Evolutionary conservation across 2,113 vertebrate species (phyloP), one percentile per base, ranked within the genome.

Genomic region (Coryphaenoides rupestris): DNA sequence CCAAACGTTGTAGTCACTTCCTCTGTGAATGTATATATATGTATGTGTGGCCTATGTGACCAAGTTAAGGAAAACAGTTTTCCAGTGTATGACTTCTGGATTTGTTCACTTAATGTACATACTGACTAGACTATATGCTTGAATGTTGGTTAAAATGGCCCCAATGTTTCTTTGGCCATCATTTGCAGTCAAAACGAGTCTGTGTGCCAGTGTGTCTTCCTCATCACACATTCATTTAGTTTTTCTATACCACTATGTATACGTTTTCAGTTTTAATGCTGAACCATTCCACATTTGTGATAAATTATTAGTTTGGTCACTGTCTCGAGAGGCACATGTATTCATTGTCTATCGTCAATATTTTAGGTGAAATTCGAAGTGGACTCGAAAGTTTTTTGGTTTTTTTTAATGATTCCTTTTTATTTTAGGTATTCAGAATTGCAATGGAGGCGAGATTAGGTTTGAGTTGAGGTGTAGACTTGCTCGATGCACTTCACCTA

Each of bases 221-320:
- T 68, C 50, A 50, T 49, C 58, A 28, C 68, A 62, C 71, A 33
- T 67, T 53, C 33, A 40, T 40, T 40, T 40, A 57, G 66, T 65
- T 75, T n/a, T 40, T 28, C 22, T 28, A n/a, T 40, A 12, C 57
- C 47, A 66, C 63, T 63, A 0, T 4, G n/a, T 60, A 59, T 23
- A 33, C 26, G 7, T 40, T 40, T 74, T 52, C 15, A 58, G 68
- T 69, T 62, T 33, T 21, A 57, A 45, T 53, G 61, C 66, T 76
- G 52, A 69, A 66, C 79, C 83, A 82, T 88, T 83, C 79, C 79
- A 76, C 26, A 74, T n/a, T 33, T 66, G 53, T 59, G 53, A 52
- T 66, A 40, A 72, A 74, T 63, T 63, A 57, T 68, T 73, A 23
- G 5, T 15, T 68, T 71, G 77, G 81, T 76, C 76, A 83, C 77